These are phyloP conservation scores for Laterallus jamaicensis DNA, from an alignment of 2,113 vertebrate genomes.

Conservation along the genomic window DNA sequence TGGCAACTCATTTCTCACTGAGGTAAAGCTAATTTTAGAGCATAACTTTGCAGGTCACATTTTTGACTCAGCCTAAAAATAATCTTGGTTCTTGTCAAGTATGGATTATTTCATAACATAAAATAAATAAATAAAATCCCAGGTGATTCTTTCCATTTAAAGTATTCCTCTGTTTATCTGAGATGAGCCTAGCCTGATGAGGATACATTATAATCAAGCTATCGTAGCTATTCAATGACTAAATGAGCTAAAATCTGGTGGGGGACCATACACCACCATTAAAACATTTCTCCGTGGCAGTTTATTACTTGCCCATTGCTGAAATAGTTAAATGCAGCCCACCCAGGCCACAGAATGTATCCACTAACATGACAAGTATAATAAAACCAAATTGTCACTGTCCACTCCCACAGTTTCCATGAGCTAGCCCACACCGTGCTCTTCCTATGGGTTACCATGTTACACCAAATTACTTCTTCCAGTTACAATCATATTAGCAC, in stretches of 20 bases:
- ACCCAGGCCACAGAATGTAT: neutral
- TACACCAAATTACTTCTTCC: neutral
- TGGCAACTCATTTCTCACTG: neutral
- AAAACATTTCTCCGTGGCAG: neutral
- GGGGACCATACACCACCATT: neutral
- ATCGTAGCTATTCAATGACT: neutral
- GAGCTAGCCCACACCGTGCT: neutral
- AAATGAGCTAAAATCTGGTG: neutral
- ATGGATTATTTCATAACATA: neutral
- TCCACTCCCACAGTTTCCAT: neutral
- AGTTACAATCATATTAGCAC: neutral
- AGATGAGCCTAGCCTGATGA: neutral
- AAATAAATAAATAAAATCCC: neutral
- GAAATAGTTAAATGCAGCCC: neutral
- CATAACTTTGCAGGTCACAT: neutral
- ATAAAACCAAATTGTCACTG: neutral
- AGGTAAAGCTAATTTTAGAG: neutral
- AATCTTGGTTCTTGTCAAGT: neutral
- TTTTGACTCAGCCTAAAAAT: neutral
- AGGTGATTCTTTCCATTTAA: neutral
- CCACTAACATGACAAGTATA: neutral
- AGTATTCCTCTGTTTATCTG: neutral
- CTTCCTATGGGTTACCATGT: neutral
- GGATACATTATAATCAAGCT: neutral
- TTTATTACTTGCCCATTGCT: neutral